Percentiles rank a stretch among this genome's conserved stretches.
Conservation (phyloP, 2,797 vertebrate genomes). For the Pseudochirops cupreus region DNA sequence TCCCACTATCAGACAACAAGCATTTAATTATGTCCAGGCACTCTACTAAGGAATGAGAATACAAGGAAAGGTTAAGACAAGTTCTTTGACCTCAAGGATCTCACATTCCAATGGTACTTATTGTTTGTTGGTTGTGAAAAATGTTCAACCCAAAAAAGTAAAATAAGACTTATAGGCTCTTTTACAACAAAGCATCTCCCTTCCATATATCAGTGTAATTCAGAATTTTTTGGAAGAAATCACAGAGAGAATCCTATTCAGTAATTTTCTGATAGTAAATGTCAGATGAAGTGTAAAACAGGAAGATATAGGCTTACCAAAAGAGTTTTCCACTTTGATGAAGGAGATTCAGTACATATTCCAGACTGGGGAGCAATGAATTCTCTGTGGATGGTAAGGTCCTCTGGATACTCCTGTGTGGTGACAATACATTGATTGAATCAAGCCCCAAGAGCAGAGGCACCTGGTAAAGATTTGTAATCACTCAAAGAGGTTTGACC, state of each 20-base stretch:
- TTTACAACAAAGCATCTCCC: background rate
- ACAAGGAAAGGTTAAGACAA: background rate
- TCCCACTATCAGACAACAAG: background rate
- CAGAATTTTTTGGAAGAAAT: background rate
- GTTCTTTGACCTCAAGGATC: background rate
- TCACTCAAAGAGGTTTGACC: background rate
- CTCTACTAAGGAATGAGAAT: background rate
- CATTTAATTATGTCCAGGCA: background rate
- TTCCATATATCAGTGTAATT: background rate
- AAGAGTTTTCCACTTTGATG: background rate
- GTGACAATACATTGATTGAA: background rate
- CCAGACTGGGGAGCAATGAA: background rate
- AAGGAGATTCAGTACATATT: background rate
- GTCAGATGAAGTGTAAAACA: background rate
- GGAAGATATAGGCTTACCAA: background rate
- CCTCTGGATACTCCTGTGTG: background rate
- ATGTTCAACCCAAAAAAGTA: background rate
- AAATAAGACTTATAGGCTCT: background rate
- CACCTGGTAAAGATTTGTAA: background rate
- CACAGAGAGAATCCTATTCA: background rate
- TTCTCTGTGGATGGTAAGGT: background rate
- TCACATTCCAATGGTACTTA: background rate
- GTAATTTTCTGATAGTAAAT: background rate
- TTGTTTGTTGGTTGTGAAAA: background rate
- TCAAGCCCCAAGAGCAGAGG: background rate